Conservation (phyloP, 2,113 vertebrate genomes). For the Panthera tigris region DNA sequence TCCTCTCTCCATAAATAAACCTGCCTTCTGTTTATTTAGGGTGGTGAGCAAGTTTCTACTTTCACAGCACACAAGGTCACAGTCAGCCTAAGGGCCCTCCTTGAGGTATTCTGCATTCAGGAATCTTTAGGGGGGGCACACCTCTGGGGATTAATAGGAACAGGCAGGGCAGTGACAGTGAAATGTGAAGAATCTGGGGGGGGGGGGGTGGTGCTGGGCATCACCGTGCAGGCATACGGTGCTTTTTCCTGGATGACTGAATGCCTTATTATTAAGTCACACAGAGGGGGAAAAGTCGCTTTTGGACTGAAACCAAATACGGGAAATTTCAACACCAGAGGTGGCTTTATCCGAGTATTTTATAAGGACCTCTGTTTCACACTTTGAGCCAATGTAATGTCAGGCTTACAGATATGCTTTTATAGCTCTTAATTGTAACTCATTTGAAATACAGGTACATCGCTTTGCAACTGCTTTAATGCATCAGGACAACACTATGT, state of each 20-base stretch:
- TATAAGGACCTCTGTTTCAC: neutral
- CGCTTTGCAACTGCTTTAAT: neutral
- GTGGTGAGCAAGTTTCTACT: neutral
- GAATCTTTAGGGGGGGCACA: neutral
- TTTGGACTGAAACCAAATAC: conserved; percentile 20
- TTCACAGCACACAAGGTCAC: neutral
- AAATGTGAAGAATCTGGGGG: neutral
- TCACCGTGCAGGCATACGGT: accelerated
- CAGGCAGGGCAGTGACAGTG: neutral
- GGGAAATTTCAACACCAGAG: neutral
- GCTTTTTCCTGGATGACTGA: neutral
- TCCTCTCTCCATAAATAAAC: neutral
- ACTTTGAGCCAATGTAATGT: neutral
- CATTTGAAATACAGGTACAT: neutral
- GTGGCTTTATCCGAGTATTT: neutral
- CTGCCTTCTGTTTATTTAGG: neutral
- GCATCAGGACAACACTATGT: neutral
- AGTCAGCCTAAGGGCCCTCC: neutral
- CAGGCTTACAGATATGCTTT: neutral
- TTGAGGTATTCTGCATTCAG: neutral
- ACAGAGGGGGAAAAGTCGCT: neutral
- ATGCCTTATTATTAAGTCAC: conserved; percentile 14
- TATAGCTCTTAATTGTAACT: neutral
- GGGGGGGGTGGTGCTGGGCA: neutral
- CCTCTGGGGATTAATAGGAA: neutral